Evolutionary conservation across 2,888 invertebrate genomes (phyloP).

Genomic region (Drosophila prolongata): DNA sequence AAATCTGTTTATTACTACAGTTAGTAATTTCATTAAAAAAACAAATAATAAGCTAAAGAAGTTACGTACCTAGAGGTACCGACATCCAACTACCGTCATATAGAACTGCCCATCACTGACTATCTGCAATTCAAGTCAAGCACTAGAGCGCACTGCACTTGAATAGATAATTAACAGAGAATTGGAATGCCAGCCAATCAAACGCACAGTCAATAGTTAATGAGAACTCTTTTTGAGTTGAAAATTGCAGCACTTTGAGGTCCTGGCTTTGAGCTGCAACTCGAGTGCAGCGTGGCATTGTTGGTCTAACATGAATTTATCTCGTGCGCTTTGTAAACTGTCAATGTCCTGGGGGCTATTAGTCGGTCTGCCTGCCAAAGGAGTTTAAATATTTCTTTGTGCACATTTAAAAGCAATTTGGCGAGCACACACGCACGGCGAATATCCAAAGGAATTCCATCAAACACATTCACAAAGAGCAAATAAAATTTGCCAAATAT

Average conservation of each 20-base stretch:
- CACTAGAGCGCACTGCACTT: conserved; percentile 10
- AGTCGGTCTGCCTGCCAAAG: conserved; percentile 51
- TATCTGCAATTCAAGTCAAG: neutral
- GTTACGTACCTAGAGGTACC: no score
- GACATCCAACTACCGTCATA: no score
- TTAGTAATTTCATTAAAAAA: no score
- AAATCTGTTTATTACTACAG: no score
- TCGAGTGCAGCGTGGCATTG: conserved; percentile 9
- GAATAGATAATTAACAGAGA: conserved; percentile 36
- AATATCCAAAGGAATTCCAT: conserved; percentile 56
- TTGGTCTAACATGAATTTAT: conserved; percentile 33
- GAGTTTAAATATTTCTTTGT: conserved; percentile 65
- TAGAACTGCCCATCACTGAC: neutral
- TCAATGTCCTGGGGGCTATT: conserved; percentile 62
- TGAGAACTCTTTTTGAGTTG: conserved; percentile 34
- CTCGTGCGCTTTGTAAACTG: conserved; percentile 55
- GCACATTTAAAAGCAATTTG: conserved; percentile 73
- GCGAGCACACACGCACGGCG: conserved; percentile 20
- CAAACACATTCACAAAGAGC: conserved; percentile 51
- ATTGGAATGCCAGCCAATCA: conserved; percentile 21
- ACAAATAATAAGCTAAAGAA: no score
- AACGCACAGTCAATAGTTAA: conserved; percentile 36
- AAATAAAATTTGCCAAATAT: conserved; percentile 47
- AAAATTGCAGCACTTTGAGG: conserved; percentile 28
- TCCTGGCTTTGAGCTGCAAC: conserved; percentile 11